phyloP scores from a whole-genome alignment of 35 echinoderm and acorn worm species.

The Ptychodera flava region DNA sequence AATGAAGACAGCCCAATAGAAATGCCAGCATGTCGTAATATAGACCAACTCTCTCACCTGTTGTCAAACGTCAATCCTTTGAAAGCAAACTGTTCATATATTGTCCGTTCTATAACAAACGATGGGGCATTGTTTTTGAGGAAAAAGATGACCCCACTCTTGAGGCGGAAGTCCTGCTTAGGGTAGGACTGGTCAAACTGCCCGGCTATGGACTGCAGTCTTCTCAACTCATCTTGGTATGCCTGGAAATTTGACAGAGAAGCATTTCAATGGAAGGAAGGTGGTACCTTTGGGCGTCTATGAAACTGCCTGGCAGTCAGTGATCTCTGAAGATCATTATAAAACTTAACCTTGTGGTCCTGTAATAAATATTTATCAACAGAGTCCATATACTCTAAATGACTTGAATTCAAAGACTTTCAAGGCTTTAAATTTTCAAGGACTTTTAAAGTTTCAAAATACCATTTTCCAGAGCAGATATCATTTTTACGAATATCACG shows the following conservation, averaged over 20 bases:
- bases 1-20: background rate
- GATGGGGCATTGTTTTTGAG: slow-evolving; percentile 51
- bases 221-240: slow-evolving; percentile 32
- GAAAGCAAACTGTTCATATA: slow-evolving; percentile 72
- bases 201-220: slow-evolving; percentile 20
- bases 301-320: too few relatives aligned
- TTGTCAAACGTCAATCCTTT: slow-evolving; percentile 52
- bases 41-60: slow-evolving; percentile 21
- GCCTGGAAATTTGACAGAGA: slow-evolving; percentile 9
- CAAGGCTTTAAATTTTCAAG: too few relatives aligned
- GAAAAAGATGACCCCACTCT: slow-evolving; percentile 53
- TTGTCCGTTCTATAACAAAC: slow-evolving; percentile 47
- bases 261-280: too few relatives aligned
- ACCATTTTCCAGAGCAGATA: too few relatives aligned
- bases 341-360: too few relatives aligned
- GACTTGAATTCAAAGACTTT: too few relatives aligned
- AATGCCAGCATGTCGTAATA: background rate
- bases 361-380: too few relatives aligned
- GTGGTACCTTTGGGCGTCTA: too few relatives aligned
- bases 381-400: too few relatives aligned
- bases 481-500: too few relatives aligned
- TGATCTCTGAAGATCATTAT: too few relatives aligned
- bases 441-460: too few relatives aligned
- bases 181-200: background rate
- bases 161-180: slow-evolving; percentile 38